Conservation (phyloP, 2,888 invertebrate genomes). For the Parnassius orleans region DNA sequence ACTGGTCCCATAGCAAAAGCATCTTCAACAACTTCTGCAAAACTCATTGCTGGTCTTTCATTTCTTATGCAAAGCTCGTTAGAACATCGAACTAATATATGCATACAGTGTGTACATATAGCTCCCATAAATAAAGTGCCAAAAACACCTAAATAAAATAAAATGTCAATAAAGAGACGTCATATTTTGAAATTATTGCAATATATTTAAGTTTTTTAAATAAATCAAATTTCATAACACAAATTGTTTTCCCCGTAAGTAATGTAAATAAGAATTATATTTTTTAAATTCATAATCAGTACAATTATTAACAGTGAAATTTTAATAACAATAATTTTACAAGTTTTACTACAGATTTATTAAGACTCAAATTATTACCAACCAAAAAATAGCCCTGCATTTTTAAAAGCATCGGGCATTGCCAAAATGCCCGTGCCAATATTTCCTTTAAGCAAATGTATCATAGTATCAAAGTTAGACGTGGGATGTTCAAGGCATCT, state of each 20-base stretch:
- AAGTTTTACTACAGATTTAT: neutral
- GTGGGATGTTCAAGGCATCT: slow-evolving; percentile 88
- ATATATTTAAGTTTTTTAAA: too few relatives aligned
- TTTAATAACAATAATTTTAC: neutral
- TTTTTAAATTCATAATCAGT: too few relatives aligned
- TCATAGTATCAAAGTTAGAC: slow-evolving; percentile 89
- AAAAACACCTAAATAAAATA: slow-evolving; percentile 82
- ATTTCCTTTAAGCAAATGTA: slow-evolving; percentile 87
- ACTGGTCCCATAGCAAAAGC: slow-evolving; percentile 89
- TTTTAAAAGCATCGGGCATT: slow-evolving; percentile 96
- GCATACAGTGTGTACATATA: slow-evolving; percentile 97
- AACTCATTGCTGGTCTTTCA: slow-evolving; percentile 86
- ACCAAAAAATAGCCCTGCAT: slow-evolving; percentile 93
- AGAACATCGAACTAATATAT: slow-evolving; percentile 88
- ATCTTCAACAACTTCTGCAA: slow-evolving; percentile 89
- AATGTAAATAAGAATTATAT: too few relatives aligned
- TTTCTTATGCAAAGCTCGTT: slow-evolving; percentile 87
- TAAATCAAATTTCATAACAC: too few relatives aligned
- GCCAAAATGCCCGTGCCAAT: slow-evolving; percentile 97
- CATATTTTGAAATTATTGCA: too few relatives aligned
- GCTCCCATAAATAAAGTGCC: slow-evolving; percentile 91
- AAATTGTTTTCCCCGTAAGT: too few relatives aligned
- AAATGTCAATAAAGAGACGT: neutral
- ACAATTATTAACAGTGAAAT: too few relatives aligned
- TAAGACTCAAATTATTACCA: too few relatives aligned